Evolutionary conservation across 2,888 invertebrate species (phyloP).

Genomic region (Diarsia rubi): DNA sequence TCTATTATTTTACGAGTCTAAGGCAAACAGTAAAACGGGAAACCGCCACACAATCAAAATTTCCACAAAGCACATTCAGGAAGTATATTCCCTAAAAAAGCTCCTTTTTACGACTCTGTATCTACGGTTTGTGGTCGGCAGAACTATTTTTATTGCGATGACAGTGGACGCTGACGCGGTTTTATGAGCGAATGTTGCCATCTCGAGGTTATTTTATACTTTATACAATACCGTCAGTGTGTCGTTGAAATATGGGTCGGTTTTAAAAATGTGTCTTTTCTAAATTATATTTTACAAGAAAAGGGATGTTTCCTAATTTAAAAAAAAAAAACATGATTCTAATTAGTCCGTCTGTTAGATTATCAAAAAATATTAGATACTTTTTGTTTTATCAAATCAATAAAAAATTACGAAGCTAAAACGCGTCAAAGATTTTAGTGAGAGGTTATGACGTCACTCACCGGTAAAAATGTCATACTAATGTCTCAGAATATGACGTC

Average conservation of each 20-base stretch:
- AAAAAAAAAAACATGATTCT: too few species aligned
- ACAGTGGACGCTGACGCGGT: slow-evolving; percentile 20
- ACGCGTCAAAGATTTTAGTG: too few species aligned
- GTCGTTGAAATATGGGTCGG: background rate
- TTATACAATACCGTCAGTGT: background rate
- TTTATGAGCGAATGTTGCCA: slow-evolving; percentile 33
- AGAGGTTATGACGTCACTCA: too few species aligned
- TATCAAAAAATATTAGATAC: too few species aligned
- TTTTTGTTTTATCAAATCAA: too few species aligned
- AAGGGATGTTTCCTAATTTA: too few species aligned
- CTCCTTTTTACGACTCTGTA: slow-evolving; percentile 34
- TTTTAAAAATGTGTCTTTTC: background rate
- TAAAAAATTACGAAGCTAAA: too few species aligned
- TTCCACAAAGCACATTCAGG: slow-evolving; percentile 11
- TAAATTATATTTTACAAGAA: background rate
- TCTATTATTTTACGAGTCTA: background rate
- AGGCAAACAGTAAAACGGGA: background rate
- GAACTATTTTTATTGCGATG: slow-evolving; percentile 48
- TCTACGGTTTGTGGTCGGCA: slow-evolving; percentile 20
- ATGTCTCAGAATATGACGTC: too few species aligned
- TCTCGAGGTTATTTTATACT: slow-evolving; percentile 26
- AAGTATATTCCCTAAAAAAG: slow-evolving; percentile 33
- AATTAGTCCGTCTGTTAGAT: too few species aligned
- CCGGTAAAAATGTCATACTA: too few species aligned
- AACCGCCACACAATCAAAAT: background rate